A percentile compares a stretch with the other conserved stretches of the same genome.
Conservation (phyloP, 2,888 invertebrate genomes). For the Spodoptera exigua region DNA sequence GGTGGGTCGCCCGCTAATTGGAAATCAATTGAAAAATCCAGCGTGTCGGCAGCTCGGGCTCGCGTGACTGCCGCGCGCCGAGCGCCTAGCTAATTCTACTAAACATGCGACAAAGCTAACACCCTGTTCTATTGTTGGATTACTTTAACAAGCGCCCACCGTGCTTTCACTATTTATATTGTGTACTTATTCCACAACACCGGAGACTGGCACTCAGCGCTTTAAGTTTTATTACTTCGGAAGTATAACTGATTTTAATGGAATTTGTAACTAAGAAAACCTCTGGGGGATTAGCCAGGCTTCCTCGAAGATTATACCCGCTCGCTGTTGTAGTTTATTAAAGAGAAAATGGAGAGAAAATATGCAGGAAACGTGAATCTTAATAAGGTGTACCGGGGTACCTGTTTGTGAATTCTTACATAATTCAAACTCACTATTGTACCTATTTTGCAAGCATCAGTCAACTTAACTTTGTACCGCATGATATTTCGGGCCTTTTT, state of each 20-base stretch:
- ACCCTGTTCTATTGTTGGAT: slow-evolving; percentile 34
- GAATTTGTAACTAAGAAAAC: slow-evolving; percentile 47
- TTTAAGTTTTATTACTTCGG: slow-evolving; percentile 44
- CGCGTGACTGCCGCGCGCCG: slow-evolving; percentile 38
- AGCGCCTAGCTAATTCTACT: slow-evolving; percentile 17
- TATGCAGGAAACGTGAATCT: slow-evolving; percentile 29
- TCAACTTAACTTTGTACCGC: slow-evolving; percentile 23
- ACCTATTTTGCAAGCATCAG: slow-evolving; percentile 11
- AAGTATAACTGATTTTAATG: slow-evolving; percentile 53
- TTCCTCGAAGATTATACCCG: slow-evolving; percentile 37
- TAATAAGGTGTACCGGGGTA: slow-evolving; percentile 23
- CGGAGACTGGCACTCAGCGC: slow-evolving; percentile 18
- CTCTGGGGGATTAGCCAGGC: slow-evolving; percentile 31
- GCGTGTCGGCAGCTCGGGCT: slow-evolving; percentile 18
- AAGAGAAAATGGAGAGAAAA: slow-evolving; percentile 25
- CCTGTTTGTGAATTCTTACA: slow-evolving; percentile 23
- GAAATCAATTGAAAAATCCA: slow-evolving; percentile 48
- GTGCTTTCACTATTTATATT: slow-evolving; percentile 40
- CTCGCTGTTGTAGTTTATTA: slow-evolving; percentile 22
- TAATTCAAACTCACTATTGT: slow-evolving; percentile 28
- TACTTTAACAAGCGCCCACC: slow-evolving; percentile 39
- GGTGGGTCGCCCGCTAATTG: slow-evolving; percentile 42
- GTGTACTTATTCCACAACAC: slow-evolving; percentile 40
- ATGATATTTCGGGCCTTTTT: slow-evolving; percentile 29
- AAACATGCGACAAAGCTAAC: slow-evolving; percentile 41